phyloP scores from a whole-genome alignment of 2,888 invertebrate species.

The Galeruca laticollis region DNA sequence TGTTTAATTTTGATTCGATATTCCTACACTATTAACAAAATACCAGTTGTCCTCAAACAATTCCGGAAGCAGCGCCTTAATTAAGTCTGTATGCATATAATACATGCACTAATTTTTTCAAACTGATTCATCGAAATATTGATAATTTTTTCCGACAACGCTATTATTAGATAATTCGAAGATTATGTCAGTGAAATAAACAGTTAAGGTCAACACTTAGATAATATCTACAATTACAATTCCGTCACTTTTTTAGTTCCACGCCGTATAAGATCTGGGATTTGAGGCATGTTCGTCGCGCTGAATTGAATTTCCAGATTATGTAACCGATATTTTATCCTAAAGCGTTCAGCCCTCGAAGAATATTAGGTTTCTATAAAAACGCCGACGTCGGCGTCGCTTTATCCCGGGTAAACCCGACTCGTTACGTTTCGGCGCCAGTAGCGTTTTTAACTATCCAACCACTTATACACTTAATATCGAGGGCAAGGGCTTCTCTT shows the following conservation, averaged over 20 bases:
- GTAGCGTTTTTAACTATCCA: not conserved
- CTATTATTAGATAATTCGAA: not conserved
- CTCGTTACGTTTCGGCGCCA: conserved; percentile 7
- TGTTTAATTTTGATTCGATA: not conserved
- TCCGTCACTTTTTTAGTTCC: too few relatives aligned
- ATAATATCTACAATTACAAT: too few relatives aligned
- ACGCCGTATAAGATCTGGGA: conserved; percentile 12
- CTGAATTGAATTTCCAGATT: conserved; percentile 27
- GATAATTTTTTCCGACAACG: not conserved
- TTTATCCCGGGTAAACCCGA: conserved; percentile 8
- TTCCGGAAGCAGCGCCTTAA: too few relatives aligned
- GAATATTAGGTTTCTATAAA: conserved; percentile 9
- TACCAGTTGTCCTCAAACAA: too few relatives aligned
- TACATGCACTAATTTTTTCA: not conserved
- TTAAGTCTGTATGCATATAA: not conserved
- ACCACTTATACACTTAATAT: not conserved
- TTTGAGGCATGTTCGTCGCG: conserved; percentile 14
- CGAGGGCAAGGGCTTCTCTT: not conserved
- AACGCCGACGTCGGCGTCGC: conserved; percentile 7
- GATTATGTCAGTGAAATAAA: not conserved
- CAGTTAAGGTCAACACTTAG: not conserved
- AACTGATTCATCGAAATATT: too few relatives aligned
- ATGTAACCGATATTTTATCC: conserved; percentile 20
- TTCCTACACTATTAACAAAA: too few relatives aligned
- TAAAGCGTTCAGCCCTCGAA: conserved; percentile 2